Evolutionary conservation across 2,888 invertebrate genomes (phyloP).

Genomic region (Callinectes sapidus): DNA sequence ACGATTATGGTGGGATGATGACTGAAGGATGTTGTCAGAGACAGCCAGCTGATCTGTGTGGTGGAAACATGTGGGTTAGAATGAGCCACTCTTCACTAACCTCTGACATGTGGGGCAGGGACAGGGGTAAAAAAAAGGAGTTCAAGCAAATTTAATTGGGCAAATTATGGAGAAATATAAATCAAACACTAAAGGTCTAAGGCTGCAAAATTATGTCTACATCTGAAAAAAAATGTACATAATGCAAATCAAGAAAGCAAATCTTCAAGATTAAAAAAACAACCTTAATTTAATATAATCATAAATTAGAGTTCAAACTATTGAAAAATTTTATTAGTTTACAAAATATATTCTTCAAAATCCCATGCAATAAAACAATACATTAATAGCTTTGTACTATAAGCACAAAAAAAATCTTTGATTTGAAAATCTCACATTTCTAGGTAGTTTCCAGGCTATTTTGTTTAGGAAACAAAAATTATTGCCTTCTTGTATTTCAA

Average conservation of each 20-base stretch:
- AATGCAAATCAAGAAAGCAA: not conserved
- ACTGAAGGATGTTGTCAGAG: conserved; percentile 51
- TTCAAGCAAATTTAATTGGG: not conserved
- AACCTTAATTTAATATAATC: not conserved
- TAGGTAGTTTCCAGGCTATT: not conserved
- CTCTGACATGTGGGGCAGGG: not conserved
- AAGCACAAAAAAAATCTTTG: not conserved
- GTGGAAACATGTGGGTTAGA: conserved; percentile 53
- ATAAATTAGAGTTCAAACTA: not conserved
- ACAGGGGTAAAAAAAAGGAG: not conserved
- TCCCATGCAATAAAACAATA: not conserved
- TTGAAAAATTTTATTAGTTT: not conserved
- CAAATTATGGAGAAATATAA: not conserved
- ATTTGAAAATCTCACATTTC: not conserved
- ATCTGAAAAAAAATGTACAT: not conserved
- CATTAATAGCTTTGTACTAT: not conserved
- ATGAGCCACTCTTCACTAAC: conserved; percentile 15
- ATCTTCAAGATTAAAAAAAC: not conserved
- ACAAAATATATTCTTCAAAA: not conserved
- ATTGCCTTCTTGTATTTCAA: not conserved
- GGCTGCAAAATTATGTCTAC: conserved; percentile 3
- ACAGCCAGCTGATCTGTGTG: conserved; percentile 64
- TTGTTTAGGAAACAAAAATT: not conserved
- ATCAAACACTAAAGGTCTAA: not conserved
- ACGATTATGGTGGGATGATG: conserved; percentile 50